Evolutionary conservation across 1,140 invertebrate species (phyloP), one percentile per base, ranked within the genome.

Genomic region (Caenorhabditis brenneri): DNA sequence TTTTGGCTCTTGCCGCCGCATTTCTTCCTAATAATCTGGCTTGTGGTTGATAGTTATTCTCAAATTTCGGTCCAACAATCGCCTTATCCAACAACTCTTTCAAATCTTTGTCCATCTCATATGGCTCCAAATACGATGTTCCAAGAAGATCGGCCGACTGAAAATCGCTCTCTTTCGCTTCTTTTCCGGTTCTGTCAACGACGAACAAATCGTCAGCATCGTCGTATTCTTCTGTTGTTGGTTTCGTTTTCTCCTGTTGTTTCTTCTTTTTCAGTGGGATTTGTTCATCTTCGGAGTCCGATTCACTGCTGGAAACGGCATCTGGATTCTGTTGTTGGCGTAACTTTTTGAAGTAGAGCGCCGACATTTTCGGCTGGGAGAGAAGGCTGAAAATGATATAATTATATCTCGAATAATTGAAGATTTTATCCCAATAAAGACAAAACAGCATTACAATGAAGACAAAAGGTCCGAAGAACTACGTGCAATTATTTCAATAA

Each of bases 281-380:
- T 12, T 39, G 31, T n/a, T 74, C 65, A 24, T 74, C 65, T 12
- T 74, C 65, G 3, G 65, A 74, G 27, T 74, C 65, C 1, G 39
- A 42, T 6, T 74, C 65, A n/a, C 65, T 74, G 36, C 36, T 42
- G 33, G 65, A 74, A 6, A 74, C 31, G 15, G 49, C 53, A 10
- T 42, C 65, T 7, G 65, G 65, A 74, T 74, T 74, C 65, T 74
- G 33, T 22, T 74, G 33, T 42, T 74, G 7, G 9, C 33, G 65
- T 24, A 74, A 36, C n/a, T 74, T 74, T 74, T 74, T 74, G 65
- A 12, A 74, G 65, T 74, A 74, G 65, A 74, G 65, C 12, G 65
- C 65, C 2, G 65, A 74, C 65, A 74, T 74, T 74, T 24, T 42
- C 5, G 15, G 36, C 60, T 65, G 65, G 24, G 46, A 24, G 3